Base-by-base conservation (phyloP, 2,797 vertebrate species). In the Rachycentron canadum region DNA sequence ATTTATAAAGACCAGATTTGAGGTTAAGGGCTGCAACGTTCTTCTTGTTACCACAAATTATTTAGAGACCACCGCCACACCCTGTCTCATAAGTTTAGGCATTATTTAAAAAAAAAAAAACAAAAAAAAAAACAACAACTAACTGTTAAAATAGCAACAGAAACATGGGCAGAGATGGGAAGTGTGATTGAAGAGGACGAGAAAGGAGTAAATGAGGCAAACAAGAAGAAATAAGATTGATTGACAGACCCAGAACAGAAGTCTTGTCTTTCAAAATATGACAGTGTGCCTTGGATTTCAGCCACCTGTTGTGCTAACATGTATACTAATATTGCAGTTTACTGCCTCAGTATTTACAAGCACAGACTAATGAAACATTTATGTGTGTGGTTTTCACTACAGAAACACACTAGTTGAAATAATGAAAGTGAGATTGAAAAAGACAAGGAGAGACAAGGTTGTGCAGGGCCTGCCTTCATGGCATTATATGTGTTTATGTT, bases 1-100 rank as follows among this genome's bases (percentile, higher is more conserved):
- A 80, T 80, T 86, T 56, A 82, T 66, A 52, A 26, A 79, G 62
- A 25, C 5, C 7, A 2, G 13, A 47, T 68, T 43, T 52, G 65
- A 74, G 69, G 61, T 74, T 61, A 64, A 66, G 52, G 4, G 40
- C 32, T 32, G 32, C 63, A 23, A 69, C 10, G 0, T 25, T 57
- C 36, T 32, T 58, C 32, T 55, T 69, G 72, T 79, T 7, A 11
- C 9, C 19, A 75, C 70, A 77, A 85, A 89, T 84, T 80, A 83
- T 89, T 81, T 56, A 70, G 55, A 73, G 34, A 76, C 53, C 30
- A 47, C 73, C 5, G 36, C 25, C 41, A 55, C 60, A 19, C 43
- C 55, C 32, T 28, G 3, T 3, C 13, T 59, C 1, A 13, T 17
- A 17, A 25, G 9, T 65, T 4, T 14, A 49, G 32, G 2, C 17